phyloP scores from a whole-genome alignment of 1,140 invertebrate species.

The Ruditapes philippinarum region DNA sequence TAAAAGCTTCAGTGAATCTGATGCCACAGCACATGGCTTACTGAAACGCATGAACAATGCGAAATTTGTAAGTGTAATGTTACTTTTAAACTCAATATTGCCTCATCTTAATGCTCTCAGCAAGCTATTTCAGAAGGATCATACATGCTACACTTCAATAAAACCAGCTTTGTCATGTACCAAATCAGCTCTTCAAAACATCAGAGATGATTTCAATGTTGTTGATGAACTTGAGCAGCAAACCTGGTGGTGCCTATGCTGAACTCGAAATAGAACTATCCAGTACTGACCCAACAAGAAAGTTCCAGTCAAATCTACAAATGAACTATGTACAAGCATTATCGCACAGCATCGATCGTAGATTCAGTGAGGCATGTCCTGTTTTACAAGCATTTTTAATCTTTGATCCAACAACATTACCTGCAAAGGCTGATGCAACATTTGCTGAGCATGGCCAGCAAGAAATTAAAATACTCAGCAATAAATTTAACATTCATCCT shows the following conservation, averaged over 20 bases:
- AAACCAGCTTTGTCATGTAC: not conserved
- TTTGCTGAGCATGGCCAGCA: no score
- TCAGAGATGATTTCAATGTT: not conserved
- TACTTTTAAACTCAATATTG: not conserved
- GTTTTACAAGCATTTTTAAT: not conserved
- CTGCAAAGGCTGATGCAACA: no score
- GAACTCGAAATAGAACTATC: no score
- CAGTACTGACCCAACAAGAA: no score
- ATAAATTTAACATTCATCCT: no score
- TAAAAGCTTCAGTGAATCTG: no score
- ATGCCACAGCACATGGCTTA: no score
- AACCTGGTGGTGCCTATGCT: no score
- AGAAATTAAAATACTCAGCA: no score
- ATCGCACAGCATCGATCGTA: not conserved
- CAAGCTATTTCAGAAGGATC: not conserved
- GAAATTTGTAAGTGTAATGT: not conserved
- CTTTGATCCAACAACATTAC: no score
- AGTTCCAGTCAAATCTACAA: not conserved
- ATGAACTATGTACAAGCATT: not conserved
- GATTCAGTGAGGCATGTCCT: not conserved
- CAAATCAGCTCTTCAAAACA: not conserved
- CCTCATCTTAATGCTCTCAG: slow-evolving; percentile 4
- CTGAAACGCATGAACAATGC: no score
- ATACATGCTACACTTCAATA: not conserved
- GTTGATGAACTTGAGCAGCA: not conserved